A percentile compares a stretch with the other conserved stretches of the same genome.
Evolutionary conservation across 1,140 invertebrate genomes (phyloP).

Genomic region (Drosophila eugracilis): DNA sequence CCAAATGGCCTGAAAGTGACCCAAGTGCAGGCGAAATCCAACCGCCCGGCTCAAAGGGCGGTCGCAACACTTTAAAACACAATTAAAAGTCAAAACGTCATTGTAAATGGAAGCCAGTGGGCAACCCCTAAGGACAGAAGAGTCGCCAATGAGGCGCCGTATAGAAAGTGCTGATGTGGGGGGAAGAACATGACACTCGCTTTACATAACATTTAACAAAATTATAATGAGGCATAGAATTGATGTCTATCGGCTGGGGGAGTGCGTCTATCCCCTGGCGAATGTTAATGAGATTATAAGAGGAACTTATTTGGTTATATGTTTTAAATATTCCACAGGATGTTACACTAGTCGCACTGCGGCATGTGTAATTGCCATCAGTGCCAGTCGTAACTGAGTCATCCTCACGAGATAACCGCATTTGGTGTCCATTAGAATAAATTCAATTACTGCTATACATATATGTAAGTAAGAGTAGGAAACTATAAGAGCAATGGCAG

Average conservation of each 20-base stretch:
- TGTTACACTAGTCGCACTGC: conserved; percentile 21
- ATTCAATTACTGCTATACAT: conserved; percentile 66
- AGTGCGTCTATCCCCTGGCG: conserved; percentile 51
- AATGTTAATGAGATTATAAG: conserved; percentile 70
- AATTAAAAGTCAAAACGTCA: conserved; percentile 81
- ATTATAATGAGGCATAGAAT: conserved; percentile 64
- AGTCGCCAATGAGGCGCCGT: conserved; percentile 66
- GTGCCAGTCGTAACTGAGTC: conserved; percentile 29
- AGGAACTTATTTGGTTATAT: conserved; percentile 49
- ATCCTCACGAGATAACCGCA: conserved; percentile 44
- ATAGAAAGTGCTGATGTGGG: conserved; percentile 8
- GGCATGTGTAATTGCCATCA: conserved; percentile 39
- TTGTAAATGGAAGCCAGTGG: conserved; percentile 73
- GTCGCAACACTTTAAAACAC: conserved; percentile 76
- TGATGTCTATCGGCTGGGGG: conserved; percentile 3
- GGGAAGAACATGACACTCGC: conserved; percentile 56
- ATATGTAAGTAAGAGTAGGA: conserved; percentile 31
- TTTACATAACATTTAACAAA: conserved; percentile 83
- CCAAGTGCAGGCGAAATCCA: conserved; percentile 29
- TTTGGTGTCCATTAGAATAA: conserved; percentile 72
- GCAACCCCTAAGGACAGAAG: conserved; percentile 71
- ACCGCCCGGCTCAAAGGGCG: conserved; percentile 1
- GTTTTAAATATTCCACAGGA: conserved; percentile 19
- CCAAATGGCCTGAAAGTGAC: conserved; percentile 72
- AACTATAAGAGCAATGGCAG: conserved; percentile 8